Conservation (phyloP, 2,113 vertebrate genomes). For the Corythaeola cristata region DNA sequence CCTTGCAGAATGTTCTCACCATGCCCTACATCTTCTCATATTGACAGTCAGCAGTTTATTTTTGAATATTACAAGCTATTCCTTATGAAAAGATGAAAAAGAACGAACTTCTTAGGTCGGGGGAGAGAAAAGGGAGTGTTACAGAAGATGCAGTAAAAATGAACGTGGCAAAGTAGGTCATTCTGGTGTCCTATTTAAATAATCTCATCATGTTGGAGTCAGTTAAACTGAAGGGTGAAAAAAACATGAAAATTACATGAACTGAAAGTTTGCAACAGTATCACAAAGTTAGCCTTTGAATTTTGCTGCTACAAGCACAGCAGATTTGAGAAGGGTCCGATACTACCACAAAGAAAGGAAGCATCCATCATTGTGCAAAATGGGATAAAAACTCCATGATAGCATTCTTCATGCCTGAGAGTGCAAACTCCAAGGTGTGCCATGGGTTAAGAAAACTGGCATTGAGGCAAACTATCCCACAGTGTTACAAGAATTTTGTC, state of each 20-base stretch:
- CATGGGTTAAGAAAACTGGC: neutral
- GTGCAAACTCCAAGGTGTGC: neutral
- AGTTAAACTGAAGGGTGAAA: neutral
- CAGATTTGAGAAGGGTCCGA: neutral
- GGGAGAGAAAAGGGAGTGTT: neutral
- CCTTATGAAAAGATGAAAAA: neutral
- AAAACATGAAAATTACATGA: neutral
- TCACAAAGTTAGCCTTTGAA: neutral
- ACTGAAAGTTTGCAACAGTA: neutral
- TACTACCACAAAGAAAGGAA: neutral
- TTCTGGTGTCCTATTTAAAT: neutral
- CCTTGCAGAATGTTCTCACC: neutral
- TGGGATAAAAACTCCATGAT: neutral
- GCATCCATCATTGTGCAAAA: neutral
- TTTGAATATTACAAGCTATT: neutral
- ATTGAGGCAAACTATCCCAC: neutral
- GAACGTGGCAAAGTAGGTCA: neutral
- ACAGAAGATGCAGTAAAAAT: neutral
- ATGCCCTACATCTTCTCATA: neutral
- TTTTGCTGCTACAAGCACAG: neutral
- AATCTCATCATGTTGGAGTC: neutral
- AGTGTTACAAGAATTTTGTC: neutral
- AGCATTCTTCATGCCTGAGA: neutral
- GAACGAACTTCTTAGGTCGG: neutral
- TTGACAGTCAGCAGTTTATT: neutral